These are phyloP conservation scores for Baronia brevicornis DNA, from an alignment of 2,888 invertebrate genomes.

Conservation along the genomic window DNA sequence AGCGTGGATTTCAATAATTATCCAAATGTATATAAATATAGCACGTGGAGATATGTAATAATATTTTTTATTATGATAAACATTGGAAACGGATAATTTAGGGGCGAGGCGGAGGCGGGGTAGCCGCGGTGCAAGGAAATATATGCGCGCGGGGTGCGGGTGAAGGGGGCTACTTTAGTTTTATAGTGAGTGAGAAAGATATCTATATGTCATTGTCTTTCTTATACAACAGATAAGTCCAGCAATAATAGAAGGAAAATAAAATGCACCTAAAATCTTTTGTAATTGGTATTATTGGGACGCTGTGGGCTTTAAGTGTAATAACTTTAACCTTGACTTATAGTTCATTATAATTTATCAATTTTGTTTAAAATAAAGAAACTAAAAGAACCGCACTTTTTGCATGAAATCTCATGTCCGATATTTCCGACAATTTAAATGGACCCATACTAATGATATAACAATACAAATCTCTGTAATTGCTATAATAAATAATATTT, in stretches of 20 bases:
- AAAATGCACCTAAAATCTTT: constrained; percentile 58
- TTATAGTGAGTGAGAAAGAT: constrained; percentile 31
- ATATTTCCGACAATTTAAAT: too few species aligned
- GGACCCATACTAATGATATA: too few species aligned
- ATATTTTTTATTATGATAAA: constrained; percentile 12
- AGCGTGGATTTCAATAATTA: background rate
- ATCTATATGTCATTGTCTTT: constrained; percentile 21
- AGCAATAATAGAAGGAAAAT: constrained; percentile 52
- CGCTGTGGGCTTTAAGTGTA: constrained; percentile 27
- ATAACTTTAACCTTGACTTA: constrained; percentile 42
- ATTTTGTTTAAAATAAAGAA: too few species aligned
- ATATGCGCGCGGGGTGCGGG: constrained; percentile 40
- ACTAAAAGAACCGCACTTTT: too few species aligned
- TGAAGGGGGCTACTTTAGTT: constrained; percentile 24
- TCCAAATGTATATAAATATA: background rate
- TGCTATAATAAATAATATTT: too few species aligned
- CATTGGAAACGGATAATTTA: constrained; percentile 49
- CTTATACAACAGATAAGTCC: constrained; percentile 40
- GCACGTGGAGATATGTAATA: too few species aligned
- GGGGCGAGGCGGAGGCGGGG: constrained; percentile 63
- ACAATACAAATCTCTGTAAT: too few species aligned
- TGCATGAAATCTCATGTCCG: too few species aligned
- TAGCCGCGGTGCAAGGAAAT: constrained; percentile 57
- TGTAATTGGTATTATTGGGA: constrained; percentile 37
- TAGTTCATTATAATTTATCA: constrained; percentile 22